Evolutionary conservation across 2,113 vertebrate species (phyloP).

Genomic region (Erythrocercus mccallii): DNA sequence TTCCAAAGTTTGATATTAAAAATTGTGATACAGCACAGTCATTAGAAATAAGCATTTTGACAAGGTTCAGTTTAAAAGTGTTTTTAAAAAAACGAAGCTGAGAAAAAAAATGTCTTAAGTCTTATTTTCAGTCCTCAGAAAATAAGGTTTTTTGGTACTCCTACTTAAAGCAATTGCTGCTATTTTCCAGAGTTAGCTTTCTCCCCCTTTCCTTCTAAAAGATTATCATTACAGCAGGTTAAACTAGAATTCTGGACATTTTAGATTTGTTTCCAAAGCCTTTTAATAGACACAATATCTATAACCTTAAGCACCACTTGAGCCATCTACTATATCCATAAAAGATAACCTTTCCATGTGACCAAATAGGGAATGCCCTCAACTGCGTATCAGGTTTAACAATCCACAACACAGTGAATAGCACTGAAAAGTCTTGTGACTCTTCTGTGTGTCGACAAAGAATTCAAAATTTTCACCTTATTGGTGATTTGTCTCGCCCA

Average conservation of each 20-base stretch:
- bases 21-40: neutral
- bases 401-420: neutral
- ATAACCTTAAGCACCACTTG: neutral
- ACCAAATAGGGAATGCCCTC: neutral
- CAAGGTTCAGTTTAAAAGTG: neutral
- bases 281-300: neutral
- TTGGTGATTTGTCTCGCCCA: neutral
- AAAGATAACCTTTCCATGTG: neutral
- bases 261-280: neutral
- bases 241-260: neutral
- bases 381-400: neutral
- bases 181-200: neutral
- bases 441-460: neutral
- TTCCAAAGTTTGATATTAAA: fast-evolving
- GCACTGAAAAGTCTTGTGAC: neutral
- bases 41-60: neutral
- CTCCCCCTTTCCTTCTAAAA: neutral
- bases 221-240: neutral
- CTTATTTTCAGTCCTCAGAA: neutral
- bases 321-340: neutral
- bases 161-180: neutral
- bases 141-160: neutral
- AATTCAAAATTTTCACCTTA: neutral
- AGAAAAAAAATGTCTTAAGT: neutral
- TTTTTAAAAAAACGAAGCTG: neutral